Evolutionary conservation across 2,113 vertebrate species (phyloP), one percentile per base, ranked within the genome.

Genomic region (Macrotis lagotis): DNA sequence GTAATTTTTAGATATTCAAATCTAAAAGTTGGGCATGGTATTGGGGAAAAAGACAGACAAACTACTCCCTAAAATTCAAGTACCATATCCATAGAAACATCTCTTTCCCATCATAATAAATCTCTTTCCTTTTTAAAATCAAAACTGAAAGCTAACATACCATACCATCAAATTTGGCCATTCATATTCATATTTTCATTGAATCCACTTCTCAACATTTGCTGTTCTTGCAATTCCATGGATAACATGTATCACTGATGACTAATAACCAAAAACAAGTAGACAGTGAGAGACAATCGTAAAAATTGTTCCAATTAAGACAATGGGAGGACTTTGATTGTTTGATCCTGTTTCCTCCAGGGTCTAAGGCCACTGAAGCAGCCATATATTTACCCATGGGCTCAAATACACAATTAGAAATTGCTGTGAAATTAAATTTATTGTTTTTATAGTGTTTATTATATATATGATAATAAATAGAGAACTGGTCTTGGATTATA

Each of bases 351-450:
- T 37, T 37, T 37, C 14, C 11, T 37, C 28, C 31, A 37, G 26
- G 2, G 2, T 37, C 10, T 0, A 9, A 9, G 8, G 2, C 55
- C 55, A 31, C 28, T 66, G 2, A 14, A 31, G 3, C 3, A 66
- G 55, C 55, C 55, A 66, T 3, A 55, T 28, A 11, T n/a, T n/a
- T n/a, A n/a, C n/a, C n/a, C n/a, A n/a, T n/a, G 53, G 3, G 1
- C 0, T 12, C 28, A 66, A 37, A 31, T 66, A 66, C 12, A 28
- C 10, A 31, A 37, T 66, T 37, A 66, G 55, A 37, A 31, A 9
- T 4, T 66, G 14, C 37, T 66, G 28, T 66, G 31, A 66, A 11
- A 66, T 66, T 37, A 37, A 66, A 66, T 37, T 66, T 31, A 37
- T 8, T 37, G 11, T 31, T 66, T 37, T 3, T 31, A n/a, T 66